Base-by-base conservation (phyloP, 2,888 invertebrate species). In the Mythimna pallens region DNA sequence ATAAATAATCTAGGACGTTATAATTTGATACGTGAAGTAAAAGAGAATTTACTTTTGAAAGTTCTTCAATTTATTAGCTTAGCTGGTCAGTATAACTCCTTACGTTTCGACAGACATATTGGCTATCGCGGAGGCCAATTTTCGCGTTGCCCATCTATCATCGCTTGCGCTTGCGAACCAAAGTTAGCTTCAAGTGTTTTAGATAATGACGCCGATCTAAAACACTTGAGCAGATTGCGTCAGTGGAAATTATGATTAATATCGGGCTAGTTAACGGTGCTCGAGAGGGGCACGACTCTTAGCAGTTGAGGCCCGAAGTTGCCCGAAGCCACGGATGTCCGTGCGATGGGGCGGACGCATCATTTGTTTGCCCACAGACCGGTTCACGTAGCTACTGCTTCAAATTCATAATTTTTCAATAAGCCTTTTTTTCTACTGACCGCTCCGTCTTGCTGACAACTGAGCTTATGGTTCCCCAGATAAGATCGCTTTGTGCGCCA, bases 171-270 rank as follows among this genome's bases (percentile, higher is more conserved):
- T 82, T 82, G 77, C 69, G 76, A 76, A 81, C 76, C 78, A 86
- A 86, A 87, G 86, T 83, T 87, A 74, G 82, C 80, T 87, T 75
- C 79, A 68, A 88, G 89, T 87, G 83, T 86, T 88, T 94, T 88
- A 93, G 91, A 95, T 94, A 95, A 95, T 94, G 89, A 90, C 89
- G 88, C 90, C 91, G 92, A 91, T 95, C 92, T 93, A 93, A 94
- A 94, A 94, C 94, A 94, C 94, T 94, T 91, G 93, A 94, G 87
- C 89, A 91, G 91, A 89, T 91, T 92, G 90, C 92, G 94, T 95
- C 95, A 92, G 89, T 90, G 90, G 87, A 92, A 93, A 96, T 95
- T 95, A 94, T 95, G 95, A 95, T 95, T 94, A 95, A 96, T 95
- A 95, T 94, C 93, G 88, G 86, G 88, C 89, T 89, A 88, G 92